Base-by-base conservation (phyloP, 2,797 vertebrate species). In the Bothrops alternatus region DNA sequence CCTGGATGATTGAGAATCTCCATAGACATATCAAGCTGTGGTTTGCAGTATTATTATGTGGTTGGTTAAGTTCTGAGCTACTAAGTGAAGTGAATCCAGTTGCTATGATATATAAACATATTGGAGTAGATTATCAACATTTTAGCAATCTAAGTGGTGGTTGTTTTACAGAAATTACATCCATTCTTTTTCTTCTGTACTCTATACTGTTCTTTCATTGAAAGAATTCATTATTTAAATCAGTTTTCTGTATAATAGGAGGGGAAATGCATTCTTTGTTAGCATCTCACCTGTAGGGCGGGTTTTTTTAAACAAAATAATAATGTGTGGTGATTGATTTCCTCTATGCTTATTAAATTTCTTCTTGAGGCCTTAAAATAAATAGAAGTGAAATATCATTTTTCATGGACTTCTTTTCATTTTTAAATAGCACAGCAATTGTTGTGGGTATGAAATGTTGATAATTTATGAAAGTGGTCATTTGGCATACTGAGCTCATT, bases 301-400 rank as follows among this genome's bases (percentile, higher is more conserved):
- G 14, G 65, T 25, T 90, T 92, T 73, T 20, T 0, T 0, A 3
- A 18, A 90, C 14, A 92, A 92, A 93, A 85, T 73, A 90, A 78
- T 90, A 60, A 78, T 89, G 87, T 14, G 4, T 60, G 89, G 91
- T 92, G 95, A 96, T 96, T 91, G 94, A 96, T 97, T 97, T 95
- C 89, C 96, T 95, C 95, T 96, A 28, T 96, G 94, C 95, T 96
- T 97, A 96, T 96, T 94, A 95, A 97, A 95, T 95, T 96, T 95
- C 95, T 95, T 91, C 90, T 86, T 94, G 94, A 91, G 86, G 93
- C 89, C 94, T 89, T 28, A 28, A 96, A 94, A 95, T 90, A 90
- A 94, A 90, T 90, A 93, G 93, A 95, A 97, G 73, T 26, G 0
- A 63, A 91, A 85, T 58, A 93, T 95, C 94, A 95, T 97, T 97